Evolutionary conservation across 92 coral and sea anemone species (phyloP), one percentile per base, ranked within the genome.

Genomic region (Desmophyllum pertusum): DNA sequence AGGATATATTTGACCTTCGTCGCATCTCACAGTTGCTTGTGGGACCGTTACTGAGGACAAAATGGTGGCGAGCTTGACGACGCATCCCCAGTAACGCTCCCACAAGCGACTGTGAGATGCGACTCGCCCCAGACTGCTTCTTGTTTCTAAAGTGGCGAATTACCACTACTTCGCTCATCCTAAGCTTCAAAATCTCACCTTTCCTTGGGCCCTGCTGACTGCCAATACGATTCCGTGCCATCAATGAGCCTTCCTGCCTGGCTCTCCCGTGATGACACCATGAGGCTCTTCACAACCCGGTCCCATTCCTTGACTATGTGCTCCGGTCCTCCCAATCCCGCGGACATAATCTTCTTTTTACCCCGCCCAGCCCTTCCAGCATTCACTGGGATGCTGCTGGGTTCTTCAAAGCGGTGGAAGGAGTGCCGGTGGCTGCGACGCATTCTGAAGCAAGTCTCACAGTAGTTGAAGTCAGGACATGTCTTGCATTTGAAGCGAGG

Each of bases 121-220:
- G n/a, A n/a, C n/a, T n/a, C n/a, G n/a, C n/a, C n/a, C n/a, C n/a
- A n/a, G n/a, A n/a, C n/a, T n/a, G n/a, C n/a, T n/a, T n/a, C n/a
- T n/a, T n/a, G n/a, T n/a, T n/a, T n/a, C n/a, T n/a, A n/a, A n/a
- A n/a, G n/a, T n/a, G n/a, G n/a, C n/a, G n/a, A n/a, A n/a, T n/a
- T n/a, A n/a, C n/a, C n/a, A n/a, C n/a, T n/a, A n/a, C n/a, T n/a
- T n/a, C n/a, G n/a, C n/a, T n/a, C n/a, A n/a, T n/a, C n/a, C n/a
- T n/a, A n/a, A n/a, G n/a, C n/a, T n/a, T n/a, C n/a, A n/a, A 2
- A 13, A 35, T 48, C 68, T 33, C 11, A 92, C 99, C 99, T 96
- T 94, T 48, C 99, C 99, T 71, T 96, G 99, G 99, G 93, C 55
- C 99, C 99, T 45, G 99, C 95, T 5, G 98, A 94, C 89, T 96